A percentile compares a stretch with the other conserved stretches of the same genome.
phyloP scores from a whole-genome alignment of 1,140 invertebrate genomes.

The Amyelois transitella region DNA sequence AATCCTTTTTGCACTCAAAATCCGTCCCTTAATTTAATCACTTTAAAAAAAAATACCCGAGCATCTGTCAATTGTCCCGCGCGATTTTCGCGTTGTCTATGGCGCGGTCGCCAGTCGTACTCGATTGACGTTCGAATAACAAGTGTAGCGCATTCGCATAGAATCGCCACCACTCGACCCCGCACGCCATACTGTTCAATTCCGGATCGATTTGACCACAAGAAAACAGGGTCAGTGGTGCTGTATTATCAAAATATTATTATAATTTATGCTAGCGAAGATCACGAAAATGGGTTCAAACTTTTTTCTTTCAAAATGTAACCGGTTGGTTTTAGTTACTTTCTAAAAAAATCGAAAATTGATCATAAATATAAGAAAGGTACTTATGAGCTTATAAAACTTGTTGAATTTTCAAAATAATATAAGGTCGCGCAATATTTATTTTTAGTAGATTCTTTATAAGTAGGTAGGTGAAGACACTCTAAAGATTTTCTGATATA shows the following conservation, averaged over 20 bases:
- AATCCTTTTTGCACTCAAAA: slow-evolving; percentile 7
- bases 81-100: slow-evolving; percentile 12
- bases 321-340: neutral
- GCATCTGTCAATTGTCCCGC: slow-evolving; percentile 15
- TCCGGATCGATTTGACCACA: slow-evolving; percentile 11
- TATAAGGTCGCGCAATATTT: too few relatives aligned
- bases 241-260: slow-evolving; percentile 16
- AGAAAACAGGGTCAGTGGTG: slow-evolving; percentile 18
- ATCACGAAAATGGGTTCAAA: slow-evolving; percentile 1
- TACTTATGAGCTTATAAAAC: too few relatives aligned
- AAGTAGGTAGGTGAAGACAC: too few relatives aligned
- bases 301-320: neutral
- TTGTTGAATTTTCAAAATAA: too few relatives aligned
- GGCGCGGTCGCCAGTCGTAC: slow-evolving; percentile 9
- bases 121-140: slow-evolving; percentile 17
- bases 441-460: too few relatives aligned
- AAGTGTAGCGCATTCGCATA: slow-evolving; percentile 19
- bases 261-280: slow-evolving; percentile 14
- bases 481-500: too few relatives aligned
- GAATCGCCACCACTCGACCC: slow-evolving; percentile 6
- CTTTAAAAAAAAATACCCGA: neutral
- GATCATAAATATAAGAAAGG: too few relatives aligned
- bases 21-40: slow-evolving; percentile 4
- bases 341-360: neutral
- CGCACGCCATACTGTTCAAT: slow-evolving; percentile 11